These are phyloP conservation scores for Gymnopithys bicolor DNA, from an alignment of 2,797 vertebrate genomes.

Conservation along the genomic window DNA sequence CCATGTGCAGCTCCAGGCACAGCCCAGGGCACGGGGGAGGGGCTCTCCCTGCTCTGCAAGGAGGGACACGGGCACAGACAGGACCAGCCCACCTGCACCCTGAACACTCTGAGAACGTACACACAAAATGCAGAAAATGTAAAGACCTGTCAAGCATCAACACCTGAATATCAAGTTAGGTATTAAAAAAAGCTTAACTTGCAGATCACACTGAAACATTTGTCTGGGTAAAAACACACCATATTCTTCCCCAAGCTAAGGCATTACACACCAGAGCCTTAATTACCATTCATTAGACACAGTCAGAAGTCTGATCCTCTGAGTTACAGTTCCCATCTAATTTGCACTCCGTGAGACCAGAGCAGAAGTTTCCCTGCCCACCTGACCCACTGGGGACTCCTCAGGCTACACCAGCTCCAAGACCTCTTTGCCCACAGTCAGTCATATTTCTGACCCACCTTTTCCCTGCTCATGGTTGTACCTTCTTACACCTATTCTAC, in stretches of 20 bases:
- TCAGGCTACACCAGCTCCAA: neutral
- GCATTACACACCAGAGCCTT: neutral
- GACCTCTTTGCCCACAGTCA: neutral
- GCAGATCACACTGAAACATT: neutral
- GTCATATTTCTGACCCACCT: neutral
- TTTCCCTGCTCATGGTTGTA: neutral
- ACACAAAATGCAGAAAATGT: neutral
- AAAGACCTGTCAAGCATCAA: neutral
- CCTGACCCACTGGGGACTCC: neutral
- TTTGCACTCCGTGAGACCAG: neutral
- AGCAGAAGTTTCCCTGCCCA: neutral
- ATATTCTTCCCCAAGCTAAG: neutral
- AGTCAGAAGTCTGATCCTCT: neutral
- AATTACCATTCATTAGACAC: neutral
- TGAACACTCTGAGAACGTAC: neutral
- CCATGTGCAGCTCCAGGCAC: fast-evolving
- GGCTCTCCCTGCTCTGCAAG: neutral
- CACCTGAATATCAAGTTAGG: neutral
- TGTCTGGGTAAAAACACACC: neutral
- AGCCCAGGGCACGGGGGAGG: neutral
- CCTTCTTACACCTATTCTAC: neutral
- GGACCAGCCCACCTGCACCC: neutral
- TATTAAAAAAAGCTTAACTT: neutral
- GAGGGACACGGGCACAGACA: neutral
- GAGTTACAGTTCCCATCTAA: neutral